Evolutionary conservation across 92 coral and sea anemone genomes (phyloP).

Genomic region (Porites rus): DNA sequence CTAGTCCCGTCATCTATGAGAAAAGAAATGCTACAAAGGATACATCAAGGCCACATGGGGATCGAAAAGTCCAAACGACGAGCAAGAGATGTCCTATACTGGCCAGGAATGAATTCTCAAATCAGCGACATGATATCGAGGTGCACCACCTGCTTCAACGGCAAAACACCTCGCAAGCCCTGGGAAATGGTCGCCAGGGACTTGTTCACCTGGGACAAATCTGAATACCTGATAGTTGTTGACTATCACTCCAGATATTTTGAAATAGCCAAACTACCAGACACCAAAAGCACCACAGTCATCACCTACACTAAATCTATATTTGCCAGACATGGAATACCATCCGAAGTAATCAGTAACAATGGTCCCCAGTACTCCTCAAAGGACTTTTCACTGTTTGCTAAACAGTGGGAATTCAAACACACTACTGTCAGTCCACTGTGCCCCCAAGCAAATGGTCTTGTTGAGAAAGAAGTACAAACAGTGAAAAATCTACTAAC

Average conservation of each 20-base stretch:
- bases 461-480: slow-evolving; percentile 31
- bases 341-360: slow-evolving; percentile 62
- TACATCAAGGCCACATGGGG: slow-evolving; percentile 67
- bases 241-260: slow-evolving; percentile 58
- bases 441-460: slow-evolving; percentile 52
- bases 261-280: slow-evolving; percentile 48
- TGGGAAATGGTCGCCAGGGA: too few relatives aligned
- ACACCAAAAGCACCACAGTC: slow-evolving; percentile 51
- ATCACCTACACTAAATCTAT: slow-evolving; percentile 41
- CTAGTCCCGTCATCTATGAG: not conserved
- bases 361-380: slow-evolving; percentile 48
- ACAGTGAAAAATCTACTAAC: slow-evolving; percentile 31
- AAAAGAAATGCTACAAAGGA: slow-evolving; percentile 17
- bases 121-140: slow-evolving; percentile 53
- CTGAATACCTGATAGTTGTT: slow-evolving; percentile 49
- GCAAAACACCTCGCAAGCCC: not conserved
- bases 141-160: slow-evolving; percentile 47
- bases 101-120: slow-evolving; percentile 48
- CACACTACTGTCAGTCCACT: slow-evolving; percentile 45
- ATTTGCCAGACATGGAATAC: slow-evolving; percentile 66
- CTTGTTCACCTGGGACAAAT: slow-evolving; percentile 21
- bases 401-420: slow-evolving; percentile 54
- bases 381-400: slow-evolving; percentile 37
- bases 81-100: slow-evolving; percentile 64
- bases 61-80: slow-evolving; percentile 65